Evolutionary conservation across 2,888 invertebrate species (phyloP).

Genomic region (Metacarcinus magister): DNA sequence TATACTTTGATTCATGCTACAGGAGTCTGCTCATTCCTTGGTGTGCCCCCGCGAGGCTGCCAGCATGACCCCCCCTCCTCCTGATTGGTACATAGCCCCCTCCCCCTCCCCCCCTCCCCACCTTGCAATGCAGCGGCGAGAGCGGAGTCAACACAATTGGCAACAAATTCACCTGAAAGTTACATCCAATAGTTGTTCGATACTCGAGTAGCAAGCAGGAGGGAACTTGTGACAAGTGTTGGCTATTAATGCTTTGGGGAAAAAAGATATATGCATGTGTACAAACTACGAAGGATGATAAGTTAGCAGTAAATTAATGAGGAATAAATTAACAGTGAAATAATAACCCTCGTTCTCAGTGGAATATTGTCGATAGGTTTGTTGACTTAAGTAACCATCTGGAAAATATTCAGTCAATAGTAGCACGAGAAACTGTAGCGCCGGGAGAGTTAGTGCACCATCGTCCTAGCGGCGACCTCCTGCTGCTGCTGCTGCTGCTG

Average conservation of each 20-base stretch:
- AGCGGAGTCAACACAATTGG: not conserved
- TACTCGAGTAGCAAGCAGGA: not conserved
- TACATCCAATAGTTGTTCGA: constrained; percentile 30
- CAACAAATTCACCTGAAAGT: not conserved
- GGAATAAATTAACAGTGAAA: not conserved
- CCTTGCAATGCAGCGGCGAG: not conserved
- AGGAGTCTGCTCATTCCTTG: too few species aligned
- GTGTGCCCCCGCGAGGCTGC: too few species aligned
- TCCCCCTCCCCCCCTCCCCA: not conserved
- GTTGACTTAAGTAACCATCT: not conserved
- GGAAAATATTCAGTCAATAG: not conserved
- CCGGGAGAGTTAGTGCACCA: not conserved
- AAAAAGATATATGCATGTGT: not conserved
- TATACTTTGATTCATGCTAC: too few species aligned
- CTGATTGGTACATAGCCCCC: not conserved
- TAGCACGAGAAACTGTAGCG: not conserved
- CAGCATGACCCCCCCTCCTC: too few species aligned
- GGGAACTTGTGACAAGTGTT: not conserved
- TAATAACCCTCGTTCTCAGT: not conserved
- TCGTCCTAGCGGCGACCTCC: too few species aligned
- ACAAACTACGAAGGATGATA: not conserved
- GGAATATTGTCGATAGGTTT: not conserved
- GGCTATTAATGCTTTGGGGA: not conserved
- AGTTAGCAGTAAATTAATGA: not conserved
- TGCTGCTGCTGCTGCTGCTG: too few species aligned